Conservation (phyloP, 2,113 vertebrate genomes). For the Microtus richardsoni region DNA sequence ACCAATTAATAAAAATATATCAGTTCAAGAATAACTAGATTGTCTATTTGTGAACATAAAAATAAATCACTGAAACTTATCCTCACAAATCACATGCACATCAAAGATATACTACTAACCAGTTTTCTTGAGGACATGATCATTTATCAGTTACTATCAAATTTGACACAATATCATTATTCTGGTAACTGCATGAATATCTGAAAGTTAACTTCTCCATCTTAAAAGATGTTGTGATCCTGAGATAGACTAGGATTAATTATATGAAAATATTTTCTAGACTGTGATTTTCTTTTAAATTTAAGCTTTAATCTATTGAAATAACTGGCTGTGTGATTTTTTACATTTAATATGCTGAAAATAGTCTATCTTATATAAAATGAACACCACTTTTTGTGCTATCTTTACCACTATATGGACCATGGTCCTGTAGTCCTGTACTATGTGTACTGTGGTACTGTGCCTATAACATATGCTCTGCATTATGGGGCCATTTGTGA, state of each 20-base stretch:
- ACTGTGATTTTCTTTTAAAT: not conserved
- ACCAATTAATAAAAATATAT: not conserved
- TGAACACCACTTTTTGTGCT: not conserved
- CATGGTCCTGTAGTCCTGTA: no score
- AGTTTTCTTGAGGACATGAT: not conserved
- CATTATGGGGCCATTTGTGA: no score
- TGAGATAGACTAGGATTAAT: not conserved
- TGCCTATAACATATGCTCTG: no score
- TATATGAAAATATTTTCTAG: not conserved
- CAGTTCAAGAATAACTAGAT: not conserved
- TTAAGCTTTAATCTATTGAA: not conserved
- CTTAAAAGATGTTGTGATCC: not conserved
- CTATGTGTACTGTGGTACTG: no score
- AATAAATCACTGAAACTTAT: not conserved
- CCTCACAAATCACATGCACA: not conserved
- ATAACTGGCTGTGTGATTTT: not conserved
- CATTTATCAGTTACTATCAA: not conserved
- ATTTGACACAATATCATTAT: not conserved
- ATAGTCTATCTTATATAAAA: not conserved
- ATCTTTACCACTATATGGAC: not conserved
- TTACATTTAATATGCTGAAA: not conserved
- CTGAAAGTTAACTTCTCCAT: not conserved
- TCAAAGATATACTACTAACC: not conserved
- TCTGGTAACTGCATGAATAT: not conserved
- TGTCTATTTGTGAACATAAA: not conserved